Percentiles rank a stretch among this genome's conserved stretches.
Conservation (phyloP, 2,888 invertebrate species). For the Cataglyphis livida region DNA sequence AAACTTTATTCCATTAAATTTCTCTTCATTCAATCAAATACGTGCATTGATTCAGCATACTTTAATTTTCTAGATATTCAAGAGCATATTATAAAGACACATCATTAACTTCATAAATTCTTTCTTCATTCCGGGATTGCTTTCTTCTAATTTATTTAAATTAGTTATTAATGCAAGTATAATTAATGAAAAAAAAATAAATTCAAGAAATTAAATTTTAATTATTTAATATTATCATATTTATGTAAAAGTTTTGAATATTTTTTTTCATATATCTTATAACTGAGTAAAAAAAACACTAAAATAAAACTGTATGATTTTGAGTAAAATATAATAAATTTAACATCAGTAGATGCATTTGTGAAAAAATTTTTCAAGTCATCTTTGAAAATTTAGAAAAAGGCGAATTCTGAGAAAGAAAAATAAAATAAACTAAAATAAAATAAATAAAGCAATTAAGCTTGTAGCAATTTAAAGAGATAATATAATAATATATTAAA, state of each 20-base stretch:
- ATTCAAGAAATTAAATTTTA: background rate
- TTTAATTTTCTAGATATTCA: background rate
- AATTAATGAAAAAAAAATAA: background rate
- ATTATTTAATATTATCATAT: background rate
- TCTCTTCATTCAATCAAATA: background rate
- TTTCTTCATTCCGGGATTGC: background rate
- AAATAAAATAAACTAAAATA: background rate
- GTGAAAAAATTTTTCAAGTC: background rate
- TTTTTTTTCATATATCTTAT: background rate
- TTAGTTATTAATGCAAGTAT: background rate
- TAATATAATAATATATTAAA: slow-evolving; percentile 20
- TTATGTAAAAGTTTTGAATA: background rate
- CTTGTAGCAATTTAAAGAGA: slow-evolving; percentile 17
- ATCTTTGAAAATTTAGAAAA: background rate
- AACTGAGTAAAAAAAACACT: background rate
- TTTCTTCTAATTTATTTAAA: background rate
- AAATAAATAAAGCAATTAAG: background rate
- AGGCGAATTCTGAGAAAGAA: background rate
- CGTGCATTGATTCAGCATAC: background rate
- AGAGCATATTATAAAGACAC: background rate
- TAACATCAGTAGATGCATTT: background rate
- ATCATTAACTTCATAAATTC: background rate
- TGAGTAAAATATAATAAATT: background rate
- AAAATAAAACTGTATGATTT: background rate
- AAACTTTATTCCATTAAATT: background rate